These are phyloP conservation scores for Drosophila gaucha DNA, from an alignment of 2,888 invertebrate genomes.

Conservation along the genomic window DNA sequence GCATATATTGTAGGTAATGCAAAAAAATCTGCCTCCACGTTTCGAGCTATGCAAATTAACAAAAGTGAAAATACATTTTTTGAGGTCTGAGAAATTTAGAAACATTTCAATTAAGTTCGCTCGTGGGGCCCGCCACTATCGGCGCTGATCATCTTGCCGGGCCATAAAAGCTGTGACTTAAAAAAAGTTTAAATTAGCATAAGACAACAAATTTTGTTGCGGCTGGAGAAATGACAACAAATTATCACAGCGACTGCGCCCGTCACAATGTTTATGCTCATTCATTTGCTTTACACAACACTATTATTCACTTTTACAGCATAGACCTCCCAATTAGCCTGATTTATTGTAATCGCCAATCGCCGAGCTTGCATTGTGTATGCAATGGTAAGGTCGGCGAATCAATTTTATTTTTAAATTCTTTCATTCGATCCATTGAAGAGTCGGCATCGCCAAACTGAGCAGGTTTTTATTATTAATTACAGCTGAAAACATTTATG, in stretches of 20 bases:
- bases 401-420: constrained; percentile 34
- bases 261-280: constrained; percentile 50
- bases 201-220: constrained; percentile 33
- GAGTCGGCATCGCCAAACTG: constrained; percentile 3
- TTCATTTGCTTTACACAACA: constrained; percentile 27
- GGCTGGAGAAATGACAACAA: constrained; percentile 40
- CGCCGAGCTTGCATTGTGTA: neutral
- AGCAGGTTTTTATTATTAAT: constrained; percentile 60
- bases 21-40: constrained; percentile 20
- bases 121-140: constrained; percentile 41
- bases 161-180: constrained; percentile 43
- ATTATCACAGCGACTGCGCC: constrained; percentile 31
- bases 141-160: constrained; percentile 44
- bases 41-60: constrained; percentile 47
- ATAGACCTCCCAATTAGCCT: constrained; percentile 55
- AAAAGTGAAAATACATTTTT: constrained; percentile 45
- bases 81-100: constrained; percentile 39
- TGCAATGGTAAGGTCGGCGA: constrained; percentile 10
- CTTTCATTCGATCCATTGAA: constrained; percentile 17
- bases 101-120: constrained; percentile 61
- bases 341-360: constrained; percentile 45
- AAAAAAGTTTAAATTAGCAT: constrained; percentile 59
- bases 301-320: constrained; percentile 66
- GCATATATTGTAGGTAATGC: constrained; percentile 14
- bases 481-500: constrained; percentile 65